Evolutionary conservation across 1,140 invertebrate species (phyloP), one percentile per base, ranked within the genome.

Genomic region (Cepaea nemoralis): DNA sequence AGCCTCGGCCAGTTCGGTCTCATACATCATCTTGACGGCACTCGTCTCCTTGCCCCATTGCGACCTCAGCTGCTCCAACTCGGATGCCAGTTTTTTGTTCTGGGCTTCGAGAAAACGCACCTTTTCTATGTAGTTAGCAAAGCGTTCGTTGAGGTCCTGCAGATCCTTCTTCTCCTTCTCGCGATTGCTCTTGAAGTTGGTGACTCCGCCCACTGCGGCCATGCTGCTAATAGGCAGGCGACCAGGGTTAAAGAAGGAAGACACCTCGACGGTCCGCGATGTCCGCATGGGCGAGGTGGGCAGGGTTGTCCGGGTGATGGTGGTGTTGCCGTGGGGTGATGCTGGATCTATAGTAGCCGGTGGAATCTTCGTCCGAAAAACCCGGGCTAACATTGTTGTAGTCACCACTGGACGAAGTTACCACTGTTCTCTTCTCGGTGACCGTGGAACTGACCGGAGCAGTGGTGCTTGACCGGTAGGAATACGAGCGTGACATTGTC

Each of bases 41-140:
- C 81, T 86, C 8, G 92, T 91, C 86, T 93, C 92, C 81, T 91
- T 91, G 31, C 93, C 93, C 90, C 91, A 93, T 85, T 92, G 89
- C 33, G 88, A 88, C 42, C 90, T 88, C 77, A 93, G 84, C 50
- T 88, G 86, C 33, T 92, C 90, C 78, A 93, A 86, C 84, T 93
- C 92, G 40, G 87, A 84, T 19, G 87, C 90, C 37, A 93, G 82
- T 77, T 92, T 92, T 77, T 90, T 90, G 85, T 93, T 93, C 84
- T 93, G 92, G n/a, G 92, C 92, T 79, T 93, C 92, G 39, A 93
- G 84, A 82, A 92, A 93, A 59, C 92, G 87, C n/a, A 92, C 91
- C 84, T 91, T 93, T 90, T 93, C 92, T 79, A 93, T 93, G 87
- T 93, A 93, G 79, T 86, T 88, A 73, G 92, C 92, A 81, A 93